Base-by-base conservation (phyloP, 2,888 invertebrate genomes). In the Andricus quercusramuli region DNA sequence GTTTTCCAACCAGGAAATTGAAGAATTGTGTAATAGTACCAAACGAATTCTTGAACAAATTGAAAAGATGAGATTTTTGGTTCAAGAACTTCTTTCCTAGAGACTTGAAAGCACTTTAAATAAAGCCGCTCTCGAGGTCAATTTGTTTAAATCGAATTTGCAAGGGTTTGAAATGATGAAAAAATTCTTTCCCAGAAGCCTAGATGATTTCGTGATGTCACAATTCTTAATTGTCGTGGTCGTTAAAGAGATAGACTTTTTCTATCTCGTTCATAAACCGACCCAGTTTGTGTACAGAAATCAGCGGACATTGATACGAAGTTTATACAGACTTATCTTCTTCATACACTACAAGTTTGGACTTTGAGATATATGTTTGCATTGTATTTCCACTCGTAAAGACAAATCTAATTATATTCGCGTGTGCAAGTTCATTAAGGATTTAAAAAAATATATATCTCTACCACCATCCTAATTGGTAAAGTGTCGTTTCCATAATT, bases 231-330 rank as follows among this genome's bases (percentile, higher is more conserved):
- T 74, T 56, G 74, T 6, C 32, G n/a, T 51, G 15, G 51, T 74
- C n/a, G n/a, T 74, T 70, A 56, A 74, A 59, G 32, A 29, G 51
- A 74, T 74, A 74, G 32, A 56, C n/a, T 74, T 74, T 67, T 74
- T 74, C 74, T 74, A 74, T 74, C 51, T 74, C 56, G 74, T 74
- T 74, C 32, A 74, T 74, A 56, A 74, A 51, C 51, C 56, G 74
- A 74, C 74, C 74, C 74, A 74, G 32, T 74, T 74, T 74, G 74
- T 74, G 74, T 74, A 74, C 56, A 56, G 56, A 74, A 74, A 74
- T 74, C 22, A 56, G 56, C 56, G 74, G 74, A 56, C 56, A 74
- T 37, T 70, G 47, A 70, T 74, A 74, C 29, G 6, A 51, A 51
- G 56, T 37, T 74, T 64, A 64, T 65, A 62, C 25, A 67, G 67